Base-by-base conservation (phyloP, 2,797 vertebrate genomes). In the Stomatorhinus walkeri region DNA sequence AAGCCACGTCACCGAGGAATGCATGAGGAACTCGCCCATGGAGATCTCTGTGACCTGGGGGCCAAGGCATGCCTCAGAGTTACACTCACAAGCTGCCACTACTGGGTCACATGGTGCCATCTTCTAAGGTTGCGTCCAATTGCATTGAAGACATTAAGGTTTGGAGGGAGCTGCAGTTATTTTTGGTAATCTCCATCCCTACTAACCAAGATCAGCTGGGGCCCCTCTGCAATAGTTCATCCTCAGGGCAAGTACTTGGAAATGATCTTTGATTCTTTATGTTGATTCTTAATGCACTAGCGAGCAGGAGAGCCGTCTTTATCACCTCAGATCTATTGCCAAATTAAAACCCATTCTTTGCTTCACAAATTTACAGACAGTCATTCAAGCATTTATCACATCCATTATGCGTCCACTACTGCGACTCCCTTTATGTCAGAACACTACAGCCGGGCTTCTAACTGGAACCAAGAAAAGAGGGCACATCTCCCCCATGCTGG, bases 1-100 rank as follows among this genome's bases (percentile, higher is more conserved):
- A 90, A 98, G 87, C 98, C 98, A 99, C 19, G 95, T 93, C 24
- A 96, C 97, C 0, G 97, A 92, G 0, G 97, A 96, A 22, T 98
- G 97, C 91, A 97, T 94, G 93, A 99, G 95, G 68, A 99, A 97
- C 91, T 99, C 98, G 85, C 97, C 97, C 98, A 99, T 99, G 0
- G 97, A 98, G 92, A 99, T 96, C 92, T 99, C 97, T 0, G 97
- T 97, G 40, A 98, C 97, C 98, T 98, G 84, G 52, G 59, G 56
- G 51, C 49, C 3, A 59, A 12, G 36, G 84, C 40, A 24, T 4
- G 36, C n/a, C 81, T 2, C n/a, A 32, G 9, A 32, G 49, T 36
- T 56, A 40, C 24, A 40, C 51, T 32, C 32, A 43, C 24, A 28
- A 24, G n/a, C 56, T 61, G 87, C 22, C 10, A 24, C 14, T 3